Percentiles rank a stretch among this genome's conserved stretches.
Evolutionary conservation across 2,888 invertebrate genomes (phyloP).

Genomic region (Orthosia incerta): DNA sequence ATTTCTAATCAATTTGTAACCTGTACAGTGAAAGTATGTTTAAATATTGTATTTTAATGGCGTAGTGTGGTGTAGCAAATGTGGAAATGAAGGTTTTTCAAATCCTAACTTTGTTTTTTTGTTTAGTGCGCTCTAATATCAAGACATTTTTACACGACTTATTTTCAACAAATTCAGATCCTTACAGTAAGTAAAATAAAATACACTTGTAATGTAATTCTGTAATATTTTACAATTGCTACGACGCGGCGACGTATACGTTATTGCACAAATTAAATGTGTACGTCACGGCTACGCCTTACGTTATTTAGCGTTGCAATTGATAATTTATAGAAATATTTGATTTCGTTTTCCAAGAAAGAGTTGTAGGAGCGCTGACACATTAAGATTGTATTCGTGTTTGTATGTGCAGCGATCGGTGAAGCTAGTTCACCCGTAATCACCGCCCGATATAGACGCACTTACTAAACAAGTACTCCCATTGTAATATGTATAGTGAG

Average conservation of each 20-base stretch:
- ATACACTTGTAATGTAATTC: neutral
- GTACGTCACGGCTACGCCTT: no score
- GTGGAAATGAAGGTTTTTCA: slow-evolving; percentile 7
- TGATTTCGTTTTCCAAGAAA: no score
- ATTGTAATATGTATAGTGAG: no score
- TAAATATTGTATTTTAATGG: slow-evolving; percentile 3
- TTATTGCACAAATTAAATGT: neutral
- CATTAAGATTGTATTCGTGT: no score
- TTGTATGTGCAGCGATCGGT: no score
- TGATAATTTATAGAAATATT: no score
- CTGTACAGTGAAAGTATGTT: neutral
- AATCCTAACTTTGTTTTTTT: slow-evolving; percentile 3
- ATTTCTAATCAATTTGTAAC: slow-evolving; percentile 21
- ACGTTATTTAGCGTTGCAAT: no score
- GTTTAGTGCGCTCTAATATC: neutral
- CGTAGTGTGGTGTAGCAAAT: neutral
- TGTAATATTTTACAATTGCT: neutral
- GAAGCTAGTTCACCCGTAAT: no score
- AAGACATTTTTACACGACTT: slow-evolving; percentile 5
- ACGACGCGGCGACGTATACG: neutral
- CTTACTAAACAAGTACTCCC: no score
- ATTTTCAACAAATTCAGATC: neutral
- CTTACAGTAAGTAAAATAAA: slow-evolving; percentile 4
- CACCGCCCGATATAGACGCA: no score
- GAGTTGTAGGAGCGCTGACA: no score